These are phyloP conservation scores for Probaryconus sp. DNA, from an alignment of 1,140 invertebrate genomes.

Conservation along the genomic window DNA sequence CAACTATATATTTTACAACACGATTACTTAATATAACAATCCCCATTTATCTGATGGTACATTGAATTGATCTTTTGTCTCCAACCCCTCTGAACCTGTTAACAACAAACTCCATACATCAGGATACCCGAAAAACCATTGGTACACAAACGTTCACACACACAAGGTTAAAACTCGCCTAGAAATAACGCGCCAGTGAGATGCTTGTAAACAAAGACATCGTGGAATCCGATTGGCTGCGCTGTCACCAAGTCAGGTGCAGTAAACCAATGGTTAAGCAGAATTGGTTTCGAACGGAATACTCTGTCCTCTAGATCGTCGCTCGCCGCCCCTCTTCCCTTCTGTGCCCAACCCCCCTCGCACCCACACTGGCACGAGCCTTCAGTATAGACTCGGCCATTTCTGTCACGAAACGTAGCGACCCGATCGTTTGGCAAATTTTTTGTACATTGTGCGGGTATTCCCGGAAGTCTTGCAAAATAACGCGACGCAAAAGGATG, in stretches of 20 bases:
- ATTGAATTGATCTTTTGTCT: too few species aligned
- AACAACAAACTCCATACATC: constrained; percentile 25
- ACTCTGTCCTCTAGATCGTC: constrained; percentile 28
- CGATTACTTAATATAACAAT: too few species aligned
- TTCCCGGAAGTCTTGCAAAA: constrained; percentile 77
- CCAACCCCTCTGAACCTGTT: constrained; percentile 10
- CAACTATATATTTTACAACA: too few species aligned
- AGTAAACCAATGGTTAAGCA: constrained; percentile 52
- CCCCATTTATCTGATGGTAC: too few species aligned
- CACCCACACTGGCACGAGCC: constrained; percentile 52
- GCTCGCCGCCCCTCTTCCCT: constrained; percentile 40
- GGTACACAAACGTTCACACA: constrained; percentile 18
- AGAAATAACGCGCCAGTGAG: constrained; percentile 70
- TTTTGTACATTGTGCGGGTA: constrained; percentile 70
- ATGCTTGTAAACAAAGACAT: constrained; percentile 71
- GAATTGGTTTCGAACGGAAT: constrained; percentile 45
- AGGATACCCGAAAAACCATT: not conserved
- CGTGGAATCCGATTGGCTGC: constrained; percentile 61
- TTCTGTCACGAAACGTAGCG: constrained; percentile 72
- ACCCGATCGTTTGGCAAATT: constrained; percentile 63
- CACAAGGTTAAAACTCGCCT: constrained; percentile 33
- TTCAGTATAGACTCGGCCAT: constrained; percentile 77
- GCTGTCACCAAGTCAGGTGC: constrained; percentile 73
- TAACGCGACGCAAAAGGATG: constrained; percentile 79
- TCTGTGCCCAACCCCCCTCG: constrained; percentile 36